Conservation (phyloP, 2,113 vertebrate species). For the Seriola rivoliana region DNA sequence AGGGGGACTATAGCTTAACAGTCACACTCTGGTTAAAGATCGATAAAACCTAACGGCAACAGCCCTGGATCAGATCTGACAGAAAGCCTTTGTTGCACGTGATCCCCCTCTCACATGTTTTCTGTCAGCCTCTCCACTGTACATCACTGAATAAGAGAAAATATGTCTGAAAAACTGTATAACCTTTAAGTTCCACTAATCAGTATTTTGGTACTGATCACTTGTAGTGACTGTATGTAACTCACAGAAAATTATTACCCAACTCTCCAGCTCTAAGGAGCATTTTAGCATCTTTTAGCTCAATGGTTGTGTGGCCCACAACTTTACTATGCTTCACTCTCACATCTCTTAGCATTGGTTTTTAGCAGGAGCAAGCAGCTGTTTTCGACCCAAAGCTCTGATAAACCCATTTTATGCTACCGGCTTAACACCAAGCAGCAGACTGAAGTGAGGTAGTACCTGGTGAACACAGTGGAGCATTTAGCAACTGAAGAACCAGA, state of each 20-base stretch:
- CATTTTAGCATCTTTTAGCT: neutral
- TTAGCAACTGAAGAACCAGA: conserved; percentile 34
- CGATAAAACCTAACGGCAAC: neutral
- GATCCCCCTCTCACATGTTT: neutral
- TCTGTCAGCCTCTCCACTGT: neutral
- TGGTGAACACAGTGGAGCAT: conserved; percentile 23
- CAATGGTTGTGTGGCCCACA: neutral
- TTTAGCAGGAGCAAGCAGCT: no score
- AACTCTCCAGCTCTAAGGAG: neutral
- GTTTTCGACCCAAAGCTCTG: neutral
- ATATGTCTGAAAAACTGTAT: neutral
- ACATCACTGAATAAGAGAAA: neutral
- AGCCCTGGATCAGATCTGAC: neutral
- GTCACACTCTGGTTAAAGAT: neutral
- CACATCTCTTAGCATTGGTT: neutral
- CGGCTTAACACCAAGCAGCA: conserved; percentile 5
- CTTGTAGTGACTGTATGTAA: neutral
- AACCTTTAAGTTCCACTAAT: neutral
- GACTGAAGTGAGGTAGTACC: conserved; percentile 16
- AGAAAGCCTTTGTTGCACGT: conserved; percentile 8
- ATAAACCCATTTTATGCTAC: neutral
- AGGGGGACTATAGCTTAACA: neutral
- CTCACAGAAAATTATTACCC: neutral
- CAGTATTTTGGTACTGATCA: neutral
- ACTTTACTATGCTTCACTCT: neutral